phyloP scores from a whole-genome alignment of 2,888 invertebrate genomes.

The Scelioninae gen. 2 region DNA sequence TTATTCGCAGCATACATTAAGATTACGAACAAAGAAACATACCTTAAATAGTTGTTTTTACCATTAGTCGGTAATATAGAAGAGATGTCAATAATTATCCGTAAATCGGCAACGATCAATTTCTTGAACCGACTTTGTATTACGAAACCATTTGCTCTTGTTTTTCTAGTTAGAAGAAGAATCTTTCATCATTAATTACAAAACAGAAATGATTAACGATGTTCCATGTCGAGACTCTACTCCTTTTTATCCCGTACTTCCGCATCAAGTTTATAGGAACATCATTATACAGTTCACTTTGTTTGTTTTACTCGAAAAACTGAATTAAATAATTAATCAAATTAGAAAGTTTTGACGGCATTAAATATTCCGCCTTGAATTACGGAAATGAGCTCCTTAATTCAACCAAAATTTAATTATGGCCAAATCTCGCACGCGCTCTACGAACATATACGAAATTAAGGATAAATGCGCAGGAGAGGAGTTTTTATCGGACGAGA shows the following conservation, averaged over 20 bases:
- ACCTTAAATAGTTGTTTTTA: too few species aligned
- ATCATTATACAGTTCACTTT: slow-evolving; percentile 21
- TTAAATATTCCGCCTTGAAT: neutral
- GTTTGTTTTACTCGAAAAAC: slow-evolving; percentile 17
- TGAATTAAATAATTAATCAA: slow-evolving; percentile 31
- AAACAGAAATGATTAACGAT: slow-evolving; percentile 38
- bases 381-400: neutral
- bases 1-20: too few species aligned
- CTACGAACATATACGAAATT: neutral
- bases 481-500: neutral
- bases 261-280: slow-evolving; percentile 20
- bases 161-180: slow-evolving; percentile 10
- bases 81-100: too few species aligned
- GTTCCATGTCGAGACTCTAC: slow-evolving; percentile 15
- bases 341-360: slow-evolving; percentile 11
- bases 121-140: slow-evolving; percentile 4
- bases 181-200: slow-evolving; percentile 38
- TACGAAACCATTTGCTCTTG: neutral
- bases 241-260: slow-evolving; percentile 23
- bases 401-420: neutral
- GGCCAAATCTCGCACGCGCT: neutral
- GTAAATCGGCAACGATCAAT: neutral
- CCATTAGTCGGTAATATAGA: too few species aligned
- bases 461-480: neutral
- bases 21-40: too few species aligned